Evolutionary conservation across 2,888 invertebrate species (phyloP).

Genomic region (Odiellus spinosus): DNA sequence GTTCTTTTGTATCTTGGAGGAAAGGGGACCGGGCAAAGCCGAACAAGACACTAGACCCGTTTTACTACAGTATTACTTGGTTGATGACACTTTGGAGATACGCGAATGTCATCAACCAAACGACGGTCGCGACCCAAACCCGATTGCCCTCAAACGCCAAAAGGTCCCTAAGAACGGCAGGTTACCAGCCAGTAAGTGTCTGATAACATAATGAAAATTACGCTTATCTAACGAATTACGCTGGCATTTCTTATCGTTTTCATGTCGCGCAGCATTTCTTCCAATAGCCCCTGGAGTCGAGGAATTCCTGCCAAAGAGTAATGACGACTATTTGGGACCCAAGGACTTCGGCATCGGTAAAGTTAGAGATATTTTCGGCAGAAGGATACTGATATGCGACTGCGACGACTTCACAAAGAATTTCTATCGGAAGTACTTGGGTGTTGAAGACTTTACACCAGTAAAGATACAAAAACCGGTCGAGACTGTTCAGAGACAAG

Average conservation of each 20-base stretch:
- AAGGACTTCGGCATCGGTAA: conserved; percentile 58
- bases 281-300: conserved; percentile 38
- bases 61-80: conserved; percentile 57
- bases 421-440: conserved; percentile 44
- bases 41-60: conserved; percentile 38
- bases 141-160: conserved; percentile 52
- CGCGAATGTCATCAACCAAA: conserved; percentile 53
- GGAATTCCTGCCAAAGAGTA: conserved; percentile 51
- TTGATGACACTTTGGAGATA: conserved; percentile 63
- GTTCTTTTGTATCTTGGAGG: conserved; percentile 38
- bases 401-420: conserved; percentile 63
- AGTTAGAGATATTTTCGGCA: conserved; percentile 30
- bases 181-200: conserved; percentile 34
- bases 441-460: conserved; percentile 31
- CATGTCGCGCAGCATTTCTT: conserved; percentile 3
- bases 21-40: conserved; percentile 26
- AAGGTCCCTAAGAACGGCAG: conserved; percentile 59
- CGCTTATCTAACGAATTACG: too few relatives aligned
- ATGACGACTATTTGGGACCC: conserved; percentile 59
- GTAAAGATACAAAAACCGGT: conserved; percentile 30
- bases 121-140: conserved; percentile 60
- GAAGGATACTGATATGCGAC: conserved; percentile 52
- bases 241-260: background rate
- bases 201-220: too few relatives aligned
- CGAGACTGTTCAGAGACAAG: conserved; percentile 6